Evolutionary conservation across 2,113 vertebrate species (phyloP).

Genomic region (Cyanoliseus patagonus): DNA sequence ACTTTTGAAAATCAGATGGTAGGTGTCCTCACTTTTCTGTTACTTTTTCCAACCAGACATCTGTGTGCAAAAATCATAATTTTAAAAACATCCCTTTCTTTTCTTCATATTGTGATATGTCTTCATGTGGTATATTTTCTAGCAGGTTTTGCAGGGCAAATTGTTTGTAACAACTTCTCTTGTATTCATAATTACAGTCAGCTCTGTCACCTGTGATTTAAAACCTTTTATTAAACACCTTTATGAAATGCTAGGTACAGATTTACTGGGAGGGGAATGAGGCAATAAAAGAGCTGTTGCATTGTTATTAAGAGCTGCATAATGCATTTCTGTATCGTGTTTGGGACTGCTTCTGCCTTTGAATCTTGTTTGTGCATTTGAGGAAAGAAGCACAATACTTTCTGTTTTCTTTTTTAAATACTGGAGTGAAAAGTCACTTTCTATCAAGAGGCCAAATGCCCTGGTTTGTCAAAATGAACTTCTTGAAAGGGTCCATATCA

Average conservation of each 20-base stretch:
- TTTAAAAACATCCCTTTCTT: neutral
- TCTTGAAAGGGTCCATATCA: neutral
- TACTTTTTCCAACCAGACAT: neutral
- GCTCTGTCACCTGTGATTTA: neutral
- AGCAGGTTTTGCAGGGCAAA: neutral
- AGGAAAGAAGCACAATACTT: neutral
- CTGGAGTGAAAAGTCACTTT: neutral
- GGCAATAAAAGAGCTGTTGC: neutral
- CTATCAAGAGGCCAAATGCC: neutral
- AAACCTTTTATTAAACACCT: neutral
- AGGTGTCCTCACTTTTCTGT: neutral
- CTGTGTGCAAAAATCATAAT: neutral
- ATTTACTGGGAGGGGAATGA: neutral
- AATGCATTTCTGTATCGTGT: neutral
- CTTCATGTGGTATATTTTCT: neutral
- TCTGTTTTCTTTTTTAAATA: neutral
- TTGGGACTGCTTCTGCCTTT: neutral
- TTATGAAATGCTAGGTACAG: constrained; percentile 2
- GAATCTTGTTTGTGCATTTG: neutral
- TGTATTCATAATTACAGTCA: neutral
- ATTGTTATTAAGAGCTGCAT: neutral
- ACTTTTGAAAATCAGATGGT: neutral
- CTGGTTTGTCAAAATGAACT: neutral
- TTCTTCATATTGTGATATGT: neutral
- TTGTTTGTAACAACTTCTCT: neutral